phyloP scores from a whole-genome alignment of 2,113 vertebrate genomes.

The Tachysurus vachellii region DNA sequence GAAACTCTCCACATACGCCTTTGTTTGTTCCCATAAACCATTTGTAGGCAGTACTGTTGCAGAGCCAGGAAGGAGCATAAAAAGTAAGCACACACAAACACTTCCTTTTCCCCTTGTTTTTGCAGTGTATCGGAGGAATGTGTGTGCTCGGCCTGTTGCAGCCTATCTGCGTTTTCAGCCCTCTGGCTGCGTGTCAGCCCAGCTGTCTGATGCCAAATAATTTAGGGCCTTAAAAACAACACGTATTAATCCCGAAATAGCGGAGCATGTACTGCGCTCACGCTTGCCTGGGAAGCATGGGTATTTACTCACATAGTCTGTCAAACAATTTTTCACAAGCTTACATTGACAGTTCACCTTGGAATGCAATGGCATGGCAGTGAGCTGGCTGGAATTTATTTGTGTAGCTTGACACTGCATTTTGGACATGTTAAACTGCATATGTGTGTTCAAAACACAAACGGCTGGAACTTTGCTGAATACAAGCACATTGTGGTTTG shows the following conservation, averaged over 20 bases:
- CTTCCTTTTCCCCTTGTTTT: conserved; percentile 45
- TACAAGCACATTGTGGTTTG: background rate
- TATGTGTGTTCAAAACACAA: background rate
- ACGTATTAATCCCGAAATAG: background rate
- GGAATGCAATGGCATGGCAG: conserved; percentile 34
- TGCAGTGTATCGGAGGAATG: conserved; percentile 46
- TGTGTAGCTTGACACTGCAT: conserved; percentile 26
- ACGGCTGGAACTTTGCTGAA: background rate
- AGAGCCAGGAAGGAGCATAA: conserved; percentile 23
- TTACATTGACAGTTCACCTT: conserved; percentile 8
- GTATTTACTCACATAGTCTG: conserved; percentile 11
- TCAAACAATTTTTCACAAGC: conserved; percentile 38
- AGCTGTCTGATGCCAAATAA: conserved; percentile 38
- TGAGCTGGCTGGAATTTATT: conserved; percentile 31
- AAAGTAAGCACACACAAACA: conserved; percentile 23
- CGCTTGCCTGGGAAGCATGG: background rate
- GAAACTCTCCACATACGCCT: conserved; percentile 10
- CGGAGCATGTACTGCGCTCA: background rate
- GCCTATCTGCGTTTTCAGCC: conserved; percentile 24
- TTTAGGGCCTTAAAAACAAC: conserved; percentile 39
- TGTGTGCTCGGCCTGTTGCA: conserved; percentile 30
- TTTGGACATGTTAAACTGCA: conserved; percentile 31
- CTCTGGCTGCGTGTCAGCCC: conserved; percentile 33
- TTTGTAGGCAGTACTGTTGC: background rate
- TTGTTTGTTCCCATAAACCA: conserved; percentile 5